phyloP scores from a whole-genome alignment of 1,140 invertebrate species.

The Planococcus citri region DNA sequence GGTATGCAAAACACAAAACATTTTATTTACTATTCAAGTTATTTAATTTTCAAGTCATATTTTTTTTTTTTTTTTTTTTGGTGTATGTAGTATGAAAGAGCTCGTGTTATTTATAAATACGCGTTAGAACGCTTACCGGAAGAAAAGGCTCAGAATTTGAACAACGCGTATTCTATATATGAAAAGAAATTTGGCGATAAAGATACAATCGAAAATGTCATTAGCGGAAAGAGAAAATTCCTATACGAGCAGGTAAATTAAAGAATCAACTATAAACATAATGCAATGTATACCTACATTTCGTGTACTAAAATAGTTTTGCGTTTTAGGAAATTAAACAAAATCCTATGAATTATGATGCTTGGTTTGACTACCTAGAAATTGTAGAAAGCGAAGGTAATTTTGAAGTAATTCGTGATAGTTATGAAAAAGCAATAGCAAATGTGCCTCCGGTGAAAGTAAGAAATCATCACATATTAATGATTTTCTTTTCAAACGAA shows the following conservation, averaged over 20 bases:
- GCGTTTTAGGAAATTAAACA: constrained; percentile 59
- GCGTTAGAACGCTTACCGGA: constrained; percentile 89
- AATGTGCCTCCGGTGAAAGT: constrained; percentile 89
- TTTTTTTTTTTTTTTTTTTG: too few relatives aligned
- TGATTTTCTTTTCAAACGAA: neutral
- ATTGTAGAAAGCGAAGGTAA: constrained; percentile 86
- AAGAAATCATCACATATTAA: too few relatives aligned
- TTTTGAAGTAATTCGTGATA: constrained; percentile 74
- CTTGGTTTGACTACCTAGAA: constrained; percentile 97
- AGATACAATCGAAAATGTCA: constrained; percentile 94
- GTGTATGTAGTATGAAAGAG: constrained; percentile 67
- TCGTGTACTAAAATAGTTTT: too few relatives aligned
- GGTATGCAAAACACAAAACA: constrained; percentile 32
- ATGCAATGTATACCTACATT: too few relatives aligned
- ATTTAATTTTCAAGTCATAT: too few relatives aligned
- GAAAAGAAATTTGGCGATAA: constrained; percentile 98
- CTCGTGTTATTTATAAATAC: constrained; percentile 94
- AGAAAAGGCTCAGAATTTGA: constrained; percentile 85
- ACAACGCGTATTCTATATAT: constrained; percentile 96
- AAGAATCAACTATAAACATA: too few relatives aligned
- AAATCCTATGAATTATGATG: constrained; percentile 96
- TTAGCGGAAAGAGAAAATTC: constrained; percentile 91
- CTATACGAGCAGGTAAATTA: constrained; percentile 80
- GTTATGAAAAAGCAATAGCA: constrained; percentile 93
- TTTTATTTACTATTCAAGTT: too few relatives aligned